phyloP scores from a whole-genome alignment of 2,797 vertebrate species.

The Naso thynnoides region DNA sequence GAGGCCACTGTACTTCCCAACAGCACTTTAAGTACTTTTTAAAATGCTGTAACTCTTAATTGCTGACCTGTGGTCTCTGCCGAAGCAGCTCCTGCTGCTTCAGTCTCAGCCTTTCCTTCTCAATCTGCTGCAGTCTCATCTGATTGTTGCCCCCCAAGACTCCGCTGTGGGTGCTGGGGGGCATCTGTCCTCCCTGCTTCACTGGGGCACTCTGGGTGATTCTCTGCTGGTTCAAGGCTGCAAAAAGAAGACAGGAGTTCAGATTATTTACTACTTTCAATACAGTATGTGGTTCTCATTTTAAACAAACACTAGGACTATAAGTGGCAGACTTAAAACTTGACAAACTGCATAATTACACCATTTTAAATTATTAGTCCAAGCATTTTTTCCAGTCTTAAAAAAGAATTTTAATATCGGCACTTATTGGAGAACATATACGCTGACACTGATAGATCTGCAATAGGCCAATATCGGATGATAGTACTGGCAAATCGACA shows the following conservation, averaged over 20 bases:
- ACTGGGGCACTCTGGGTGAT: constrained; percentile 95
- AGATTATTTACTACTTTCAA: neutral
- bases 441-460: no score
- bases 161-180: constrained; percentile 88
- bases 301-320: neutral
- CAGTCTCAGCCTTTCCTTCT: constrained; percentile 94
- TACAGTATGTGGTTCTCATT: neutral
- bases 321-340: neutral
- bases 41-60: constrained; percentile 22
- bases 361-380: no score
- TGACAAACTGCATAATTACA: no score
- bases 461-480: no score
- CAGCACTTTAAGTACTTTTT: neutral
- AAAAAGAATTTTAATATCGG: no score
- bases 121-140: constrained; percentile 95
- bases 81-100: constrained; percentile 98
- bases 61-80: constrained; percentile 97
- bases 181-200: constrained; percentile 90
- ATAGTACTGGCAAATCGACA: no score
- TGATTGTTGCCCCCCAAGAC: constrained; percentile 88
- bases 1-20: neutral
- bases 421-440: no score
- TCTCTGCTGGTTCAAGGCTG: constrained; percentile 95
- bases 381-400: no score
- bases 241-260: constrained; percentile 27